Evolutionary conservation across 1,140 invertebrate genomes (phyloP).

Genomic region (Cherax quadricarinatus): DNA sequence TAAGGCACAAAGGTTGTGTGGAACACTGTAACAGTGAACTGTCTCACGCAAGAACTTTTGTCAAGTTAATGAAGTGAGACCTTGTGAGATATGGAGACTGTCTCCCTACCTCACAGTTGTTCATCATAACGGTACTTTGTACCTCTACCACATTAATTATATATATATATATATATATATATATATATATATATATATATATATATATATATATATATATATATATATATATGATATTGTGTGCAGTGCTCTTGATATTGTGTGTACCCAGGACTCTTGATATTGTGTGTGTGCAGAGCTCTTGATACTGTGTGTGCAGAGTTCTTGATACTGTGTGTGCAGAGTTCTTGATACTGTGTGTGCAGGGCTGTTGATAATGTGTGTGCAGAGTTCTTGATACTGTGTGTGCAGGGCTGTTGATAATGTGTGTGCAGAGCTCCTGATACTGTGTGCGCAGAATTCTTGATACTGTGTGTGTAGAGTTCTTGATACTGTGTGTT

Average conservation of each 20-base stretch:
- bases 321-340: not conserved
- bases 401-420: too few relatives aligned
- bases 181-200: slow-evolving; percentile 21
- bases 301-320: not conserved
- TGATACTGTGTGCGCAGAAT: too few relatives aligned
- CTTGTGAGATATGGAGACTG: too few relatives aligned
- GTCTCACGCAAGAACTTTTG: not conserved
- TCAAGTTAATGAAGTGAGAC: too few relatives aligned
- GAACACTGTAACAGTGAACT: not conserved
- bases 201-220: slow-evolving; percentile 41
- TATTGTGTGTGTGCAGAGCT: not conserved
- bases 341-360: not conserved
- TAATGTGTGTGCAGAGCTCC: too few relatives aligned
- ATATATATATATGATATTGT: slow-evolving; percentile 1
- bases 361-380: not conserved
- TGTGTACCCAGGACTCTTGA: not conserved
- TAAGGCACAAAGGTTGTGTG: too few relatives aligned
- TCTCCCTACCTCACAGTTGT: not conserved
- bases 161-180: not conserved
- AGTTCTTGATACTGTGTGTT: not conserved
- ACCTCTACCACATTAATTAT: not conserved
- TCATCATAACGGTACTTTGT: not conserved
- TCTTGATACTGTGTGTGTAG: not conserved
- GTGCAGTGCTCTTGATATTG: not conserved
- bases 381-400: too few relatives aligned